Percentiles rank a stretch among this genome's conserved stretches.
Conservation (phyloP, 2,113 vertebrate species). For the Euleptes europaea region DNA sequence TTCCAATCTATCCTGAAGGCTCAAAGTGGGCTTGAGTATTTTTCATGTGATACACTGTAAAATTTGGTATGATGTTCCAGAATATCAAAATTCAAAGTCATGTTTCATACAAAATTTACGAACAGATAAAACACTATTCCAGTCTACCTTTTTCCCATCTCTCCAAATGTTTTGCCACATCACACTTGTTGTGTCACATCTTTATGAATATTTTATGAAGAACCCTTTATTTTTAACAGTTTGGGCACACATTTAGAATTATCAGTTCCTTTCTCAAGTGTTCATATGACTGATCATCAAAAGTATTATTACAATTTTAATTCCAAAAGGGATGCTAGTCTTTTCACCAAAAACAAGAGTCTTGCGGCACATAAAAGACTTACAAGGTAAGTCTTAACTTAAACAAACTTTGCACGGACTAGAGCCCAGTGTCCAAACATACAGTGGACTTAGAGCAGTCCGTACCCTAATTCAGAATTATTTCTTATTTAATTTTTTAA, state of each 20-base stretch:
- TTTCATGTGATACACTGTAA: background rate
- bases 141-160: conserved; percentile 41
- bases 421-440: no score
- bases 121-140: conserved; percentile 36
- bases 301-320: background rate
- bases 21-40: background rate
- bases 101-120: conserved; percentile 39
- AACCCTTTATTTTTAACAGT: background rate
- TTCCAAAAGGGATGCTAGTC: background rate
- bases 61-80: background rate
- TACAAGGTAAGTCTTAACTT: no score
- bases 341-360: no score
- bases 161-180: no score
- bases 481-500: no score
- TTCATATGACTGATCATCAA: background rate
- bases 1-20: background rate
- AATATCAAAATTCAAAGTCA: conserved; percentile 42
- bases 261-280: background rate
- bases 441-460: no score
- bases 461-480: no score
- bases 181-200: no score
- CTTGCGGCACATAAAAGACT: no score
- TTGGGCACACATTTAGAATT: background rate
- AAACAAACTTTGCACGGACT: no score
- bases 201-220: background rate